These are phyloP conservation scores for Antechinus stuartii DNA, from an alignment of 2,113 vertebrate genomes.

Conservation along the genomic window DNA sequence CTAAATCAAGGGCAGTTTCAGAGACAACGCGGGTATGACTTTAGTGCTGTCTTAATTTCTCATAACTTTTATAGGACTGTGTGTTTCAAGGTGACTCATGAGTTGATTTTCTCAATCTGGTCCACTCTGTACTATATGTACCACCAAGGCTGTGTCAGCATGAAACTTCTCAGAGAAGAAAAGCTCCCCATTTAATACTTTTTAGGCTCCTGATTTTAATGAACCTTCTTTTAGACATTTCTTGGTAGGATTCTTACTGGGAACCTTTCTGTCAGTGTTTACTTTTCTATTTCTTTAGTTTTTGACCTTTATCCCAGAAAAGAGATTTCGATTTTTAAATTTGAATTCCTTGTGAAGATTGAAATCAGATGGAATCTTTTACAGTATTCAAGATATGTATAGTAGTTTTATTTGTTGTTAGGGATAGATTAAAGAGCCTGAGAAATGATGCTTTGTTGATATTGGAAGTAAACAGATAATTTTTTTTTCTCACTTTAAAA, in stretches of 20 bases:
- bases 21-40: not conserved
- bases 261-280: slow-evolving; percentile 27
- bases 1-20: not conserved
- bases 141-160: not conserved
- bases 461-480: slow-evolving; percentile 56
- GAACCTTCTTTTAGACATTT: not conserved
- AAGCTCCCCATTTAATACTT: not conserved
- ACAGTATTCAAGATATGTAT: slow-evolving; percentile 45
- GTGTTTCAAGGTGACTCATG: not conserved
- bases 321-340: slow-evolving; percentile 40
- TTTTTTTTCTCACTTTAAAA: slow-evolving; percentile 60
- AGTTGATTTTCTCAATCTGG: slow-evolving; percentile 5
- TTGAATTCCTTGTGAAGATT: slow-evolving; percentile 41
- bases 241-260: slow-evolving; percentile 35
- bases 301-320: slow-evolving; percentile 8
- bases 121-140: not conserved
- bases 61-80: not conserved
- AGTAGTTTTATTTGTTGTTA: slow-evolving; percentile 26
- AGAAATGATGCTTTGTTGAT: slow-evolving; percentile 61
- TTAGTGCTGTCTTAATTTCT: not conserved
- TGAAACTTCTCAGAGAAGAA: slow-evolving; percentile 20
- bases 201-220: slow-evolving; percentile 16
- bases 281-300: slow-evolving; percentile 22
- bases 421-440: slow-evolving; percentile 48
- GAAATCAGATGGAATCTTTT: slow-evolving; percentile 48